These are phyloP conservation scores for Caloenas nicobarica DNA, from an alignment of 2,113 vertebrate species.

Conservation along the genomic window DNA sequence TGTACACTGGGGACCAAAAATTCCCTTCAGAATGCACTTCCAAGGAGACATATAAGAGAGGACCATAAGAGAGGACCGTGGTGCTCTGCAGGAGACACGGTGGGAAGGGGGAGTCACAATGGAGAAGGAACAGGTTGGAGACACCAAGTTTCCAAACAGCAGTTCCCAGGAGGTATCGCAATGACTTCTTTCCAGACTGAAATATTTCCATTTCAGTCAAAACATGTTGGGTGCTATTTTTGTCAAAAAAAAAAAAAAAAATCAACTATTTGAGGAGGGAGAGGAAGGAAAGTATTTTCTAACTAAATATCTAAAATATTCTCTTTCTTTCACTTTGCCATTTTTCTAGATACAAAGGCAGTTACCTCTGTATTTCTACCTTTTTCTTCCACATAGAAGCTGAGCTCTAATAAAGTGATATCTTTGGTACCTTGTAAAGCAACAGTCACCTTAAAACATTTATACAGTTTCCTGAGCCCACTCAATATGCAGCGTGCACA, in stretches of 20 bases:
- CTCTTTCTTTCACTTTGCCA: background rate
- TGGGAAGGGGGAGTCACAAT: fast-evolving
- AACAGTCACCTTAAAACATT: background rate
- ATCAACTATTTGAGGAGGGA: background rate
- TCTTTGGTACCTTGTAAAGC: background rate
- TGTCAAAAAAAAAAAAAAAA: background rate
- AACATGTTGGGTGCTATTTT: conserved; percentile 1
- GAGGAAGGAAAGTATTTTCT: background rate
- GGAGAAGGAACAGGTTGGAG: background rate
- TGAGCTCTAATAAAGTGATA: background rate
- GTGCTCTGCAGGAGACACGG: background rate
- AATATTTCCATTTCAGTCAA: conserved; percentile 47
- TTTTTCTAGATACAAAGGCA: background rate
- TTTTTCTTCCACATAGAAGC: background rate
- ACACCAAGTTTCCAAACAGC: background rate
- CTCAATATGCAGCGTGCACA: background rate
- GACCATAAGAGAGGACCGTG: fast-evolving
- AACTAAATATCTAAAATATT: background rate
- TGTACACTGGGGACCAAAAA: no score
- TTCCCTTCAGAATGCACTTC: background rate
- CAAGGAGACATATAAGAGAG: fast-evolving
- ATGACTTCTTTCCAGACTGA: background rate
- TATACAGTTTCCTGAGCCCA: background rate
- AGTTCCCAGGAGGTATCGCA: background rate
- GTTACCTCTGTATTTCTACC: background rate